These are phyloP conservation scores for Podarcis cretensis DNA, from an alignment of 2,113 vertebrate genomes.

Conservation along the genomic window DNA sequence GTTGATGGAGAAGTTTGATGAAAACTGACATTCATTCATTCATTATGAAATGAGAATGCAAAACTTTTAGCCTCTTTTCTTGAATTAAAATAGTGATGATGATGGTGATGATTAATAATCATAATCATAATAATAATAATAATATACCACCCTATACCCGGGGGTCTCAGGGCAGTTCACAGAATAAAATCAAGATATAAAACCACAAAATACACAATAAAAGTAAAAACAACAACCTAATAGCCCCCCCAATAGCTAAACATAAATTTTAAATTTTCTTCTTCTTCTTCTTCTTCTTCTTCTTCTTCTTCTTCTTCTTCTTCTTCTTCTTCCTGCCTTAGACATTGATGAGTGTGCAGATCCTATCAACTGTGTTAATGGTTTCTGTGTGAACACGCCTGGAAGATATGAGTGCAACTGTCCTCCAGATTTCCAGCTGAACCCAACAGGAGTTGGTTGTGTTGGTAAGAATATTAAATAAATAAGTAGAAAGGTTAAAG, in stretches of 20 bases:
- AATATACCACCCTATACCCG: no score
- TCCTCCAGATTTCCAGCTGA: slow-evolving; percentile 85
- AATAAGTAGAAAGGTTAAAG: neutral
- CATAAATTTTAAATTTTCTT: neutral
- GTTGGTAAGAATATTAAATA: slow-evolving; percentile 76
- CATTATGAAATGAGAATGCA: neutral
- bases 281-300: slow-evolving; percentile 14
- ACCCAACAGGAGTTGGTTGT: slow-evolving; percentile 86
- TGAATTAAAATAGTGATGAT: neutral
- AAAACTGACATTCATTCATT: neutral
- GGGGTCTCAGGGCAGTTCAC: no score
- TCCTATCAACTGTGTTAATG: slow-evolving; percentile 88
- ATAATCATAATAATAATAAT: no score
- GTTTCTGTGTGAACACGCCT: slow-evolving; percentile 84
- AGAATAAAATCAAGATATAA: no score
- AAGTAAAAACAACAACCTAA: no score
- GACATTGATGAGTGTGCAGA: slow-evolving; percentile 87
- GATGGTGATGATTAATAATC: no score
- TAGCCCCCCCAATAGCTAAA: no score
- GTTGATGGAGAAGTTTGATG: neutral
- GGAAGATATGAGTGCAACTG: slow-evolving; percentile 88
- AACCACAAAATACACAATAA: no score
- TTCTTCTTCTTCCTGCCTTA: slow-evolving; percentile 52
- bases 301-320: slow-evolving; percentile 16
- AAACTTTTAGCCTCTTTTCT: neutral